Conservation (phyloP, 2,888 invertebrate species). For the Brenthis hecate region DNA sequence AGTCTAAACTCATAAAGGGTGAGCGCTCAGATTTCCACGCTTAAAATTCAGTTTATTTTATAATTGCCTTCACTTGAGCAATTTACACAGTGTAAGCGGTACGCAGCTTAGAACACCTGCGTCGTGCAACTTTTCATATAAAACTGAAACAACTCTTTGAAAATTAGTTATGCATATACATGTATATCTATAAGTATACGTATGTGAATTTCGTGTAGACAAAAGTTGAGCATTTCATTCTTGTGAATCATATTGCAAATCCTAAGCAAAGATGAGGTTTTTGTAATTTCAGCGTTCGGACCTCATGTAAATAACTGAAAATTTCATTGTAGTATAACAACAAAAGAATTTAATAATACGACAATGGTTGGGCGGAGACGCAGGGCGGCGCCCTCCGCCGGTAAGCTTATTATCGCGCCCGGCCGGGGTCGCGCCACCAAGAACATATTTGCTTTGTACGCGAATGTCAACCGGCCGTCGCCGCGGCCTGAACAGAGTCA, state of each 20-base stretch:
- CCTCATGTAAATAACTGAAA: constrained; percentile 70
- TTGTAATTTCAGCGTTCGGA: constrained; percentile 61
- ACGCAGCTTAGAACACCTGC: constrained; percentile 62
- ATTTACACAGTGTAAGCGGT: constrained; percentile 48
- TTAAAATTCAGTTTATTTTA: constrained; percentile 68
- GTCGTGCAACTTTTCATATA: constrained; percentile 54
- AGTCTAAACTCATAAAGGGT: constrained; percentile 58
- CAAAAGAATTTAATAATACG: constrained; percentile 80
- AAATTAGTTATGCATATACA: constrained; percentile 24
- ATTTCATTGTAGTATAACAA: constrained; percentile 61
- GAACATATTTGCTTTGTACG: constrained; percentile 75
- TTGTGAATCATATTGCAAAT: constrained; percentile 15
- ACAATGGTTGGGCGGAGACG: constrained; percentile 59
- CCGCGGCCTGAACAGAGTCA: constrained; percentile 59
- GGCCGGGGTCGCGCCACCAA: constrained; percentile 54
- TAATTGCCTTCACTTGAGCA: constrained; percentile 54
- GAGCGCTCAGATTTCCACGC: constrained; percentile 59
- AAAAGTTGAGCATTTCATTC: constrained; percentile 16
- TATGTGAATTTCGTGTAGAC: constrained; percentile 6
- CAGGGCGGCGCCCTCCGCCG: constrained; percentile 56
- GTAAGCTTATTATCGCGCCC: constrained; percentile 76
- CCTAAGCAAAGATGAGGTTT: constrained; percentile 40
- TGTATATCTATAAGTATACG: not conserved
- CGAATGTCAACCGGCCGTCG: constrained; percentile 68
- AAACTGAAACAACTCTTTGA: constrained; percentile 52